phyloP scores from a whole-genome alignment of 2,888 invertebrate genomes.

The Platerodrilus igneus region DNA sequence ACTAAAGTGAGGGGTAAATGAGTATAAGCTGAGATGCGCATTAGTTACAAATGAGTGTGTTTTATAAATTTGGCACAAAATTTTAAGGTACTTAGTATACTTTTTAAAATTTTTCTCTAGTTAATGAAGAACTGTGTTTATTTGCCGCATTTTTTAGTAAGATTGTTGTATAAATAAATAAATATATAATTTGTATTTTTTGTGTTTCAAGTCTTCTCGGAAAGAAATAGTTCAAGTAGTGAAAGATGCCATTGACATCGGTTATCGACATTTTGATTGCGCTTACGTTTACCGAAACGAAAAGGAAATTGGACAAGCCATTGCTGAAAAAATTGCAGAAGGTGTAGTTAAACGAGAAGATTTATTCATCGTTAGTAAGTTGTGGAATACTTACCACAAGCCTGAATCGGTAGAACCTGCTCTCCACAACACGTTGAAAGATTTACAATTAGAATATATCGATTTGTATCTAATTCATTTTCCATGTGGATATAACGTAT shows the following conservation, averaged over 20 bases:
- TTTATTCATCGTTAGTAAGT: slow-evolving; percentile 70
- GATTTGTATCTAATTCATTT: slow-evolving; percentile 56
- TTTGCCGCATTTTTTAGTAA: too few relatives aligned
- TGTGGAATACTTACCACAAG: slow-evolving; percentile 87
- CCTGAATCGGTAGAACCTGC: slow-evolving; percentile 52
- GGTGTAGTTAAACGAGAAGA: slow-evolving; percentile 66
- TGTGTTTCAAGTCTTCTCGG: slow-evolving; percentile 55
- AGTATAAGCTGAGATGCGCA: too few relatives aligned
- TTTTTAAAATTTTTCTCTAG: too few relatives aligned
- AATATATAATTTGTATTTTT: too few relatives aligned
- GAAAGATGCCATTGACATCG: slow-evolving; percentile 69
- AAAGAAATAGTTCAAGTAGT: slow-evolving; percentile 66
- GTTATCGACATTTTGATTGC: slow-evolving; percentile 79
- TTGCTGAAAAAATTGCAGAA: slow-evolving; percentile 60
- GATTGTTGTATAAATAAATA: too few relatives aligned
- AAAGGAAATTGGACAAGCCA: slow-evolving; percentile 67
- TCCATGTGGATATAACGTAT: too few relatives aligned
- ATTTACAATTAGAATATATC: slow-evolving; percentile 52
- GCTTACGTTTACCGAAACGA: slow-evolving; percentile 71
- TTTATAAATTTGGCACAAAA: too few relatives aligned
- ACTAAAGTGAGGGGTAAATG: too few relatives aligned
- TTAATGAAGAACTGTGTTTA: too few relatives aligned
- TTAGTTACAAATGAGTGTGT: too few relatives aligned
- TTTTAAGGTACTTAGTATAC: too few relatives aligned
- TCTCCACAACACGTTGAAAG: slow-evolving; percentile 45